phyloP scores from a whole-genome alignment of 2,113 vertebrate species.

The Aegithalos caudatus region DNA sequence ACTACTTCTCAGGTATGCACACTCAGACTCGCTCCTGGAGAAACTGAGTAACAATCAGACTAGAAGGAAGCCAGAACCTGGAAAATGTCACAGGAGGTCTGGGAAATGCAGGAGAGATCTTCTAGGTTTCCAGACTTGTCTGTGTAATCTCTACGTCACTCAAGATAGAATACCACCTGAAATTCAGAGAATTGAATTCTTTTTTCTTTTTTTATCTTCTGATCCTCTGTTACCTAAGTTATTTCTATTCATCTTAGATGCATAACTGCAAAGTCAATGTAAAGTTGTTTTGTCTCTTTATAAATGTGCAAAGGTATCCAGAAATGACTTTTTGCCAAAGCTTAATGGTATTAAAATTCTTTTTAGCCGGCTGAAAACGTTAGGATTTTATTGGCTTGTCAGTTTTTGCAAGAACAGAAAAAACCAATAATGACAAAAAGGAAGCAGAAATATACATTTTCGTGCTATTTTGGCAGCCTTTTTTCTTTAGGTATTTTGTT shows the following conservation, averaged over 20 bases:
- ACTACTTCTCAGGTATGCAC: neutral
- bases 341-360: neutral
- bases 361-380: neutral
- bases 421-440: neutral
- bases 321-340: neutral
- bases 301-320: neutral
- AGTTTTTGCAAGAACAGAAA: neutral
- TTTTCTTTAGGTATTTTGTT: neutral
- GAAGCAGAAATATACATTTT: neutral
- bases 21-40: neutral
- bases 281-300: neutral
- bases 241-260: neutral
- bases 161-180: neutral
- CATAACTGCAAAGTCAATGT: neutral
- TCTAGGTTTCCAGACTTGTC: neutral
- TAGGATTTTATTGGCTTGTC: neutral
- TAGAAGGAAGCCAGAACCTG: neutral
- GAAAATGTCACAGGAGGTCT: accelerated
- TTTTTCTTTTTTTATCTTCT: neutral
- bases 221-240: neutral
- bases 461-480: neutral
- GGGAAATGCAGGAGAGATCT: neutral
- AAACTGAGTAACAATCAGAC: neutral
- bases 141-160: neutral
- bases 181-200: neutral